Conservation (phyloP, 2,113 vertebrate species). For the Girardinichthys multiradiatus region DNA sequence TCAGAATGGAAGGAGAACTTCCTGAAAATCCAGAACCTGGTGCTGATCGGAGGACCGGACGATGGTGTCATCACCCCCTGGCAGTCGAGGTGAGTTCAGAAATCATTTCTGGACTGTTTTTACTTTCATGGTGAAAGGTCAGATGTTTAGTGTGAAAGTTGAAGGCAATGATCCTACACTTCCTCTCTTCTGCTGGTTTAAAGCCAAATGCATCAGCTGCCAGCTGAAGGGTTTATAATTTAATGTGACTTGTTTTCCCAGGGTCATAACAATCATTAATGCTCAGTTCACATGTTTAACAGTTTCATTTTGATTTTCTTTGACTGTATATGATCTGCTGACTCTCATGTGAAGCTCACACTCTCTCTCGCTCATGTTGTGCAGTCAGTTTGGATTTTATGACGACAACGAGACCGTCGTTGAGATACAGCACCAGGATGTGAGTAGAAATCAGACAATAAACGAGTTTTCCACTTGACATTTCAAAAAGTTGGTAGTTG, state of each 20-base stretch:
- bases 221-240: neutral
- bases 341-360: constrained; percentile 44
- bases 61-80: constrained; percentile 93
- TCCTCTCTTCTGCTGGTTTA: too few species aligned
- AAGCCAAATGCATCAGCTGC: neutral
- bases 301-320: neutral
- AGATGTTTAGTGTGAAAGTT: too few species aligned
- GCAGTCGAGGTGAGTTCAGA: constrained; percentile 85
- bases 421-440: constrained; percentile 87
- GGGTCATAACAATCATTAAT: neutral
- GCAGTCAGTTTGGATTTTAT: constrained; percentile 91
- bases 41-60: constrained; percentile 89
- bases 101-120: too few species aligned
- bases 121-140: neutral
- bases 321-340: constrained; percentile 24
- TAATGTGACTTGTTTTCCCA: neutral
- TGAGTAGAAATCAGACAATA: constrained; percentile 66
- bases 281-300: neutral
- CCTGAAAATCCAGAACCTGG: constrained; percentile 84
- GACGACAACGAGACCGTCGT: constrained; percentile 88
- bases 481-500: neutral
- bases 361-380: constrained; percentile 23
- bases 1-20: constrained; percentile 91
- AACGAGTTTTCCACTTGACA: neutral
- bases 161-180: too few species aligned